Evolutionary conservation across 2,888 invertebrate genomes (phyloP).

Genomic region (Latrodectus elegans): DNA sequence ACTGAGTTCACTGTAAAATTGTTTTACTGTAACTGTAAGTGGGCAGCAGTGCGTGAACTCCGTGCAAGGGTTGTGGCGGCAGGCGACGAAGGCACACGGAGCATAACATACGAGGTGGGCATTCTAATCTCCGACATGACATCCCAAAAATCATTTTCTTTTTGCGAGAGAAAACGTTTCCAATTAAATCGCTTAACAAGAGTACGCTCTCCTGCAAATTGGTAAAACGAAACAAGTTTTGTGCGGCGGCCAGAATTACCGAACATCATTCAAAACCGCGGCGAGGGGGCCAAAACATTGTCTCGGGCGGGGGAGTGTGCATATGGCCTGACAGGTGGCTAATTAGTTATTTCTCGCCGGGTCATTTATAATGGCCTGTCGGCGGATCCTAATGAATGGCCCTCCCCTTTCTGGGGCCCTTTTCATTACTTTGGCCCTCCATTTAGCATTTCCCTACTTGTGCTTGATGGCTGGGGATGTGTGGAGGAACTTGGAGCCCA

Average conservation of each 20-base stretch:
- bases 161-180: conserved; percentile 59
- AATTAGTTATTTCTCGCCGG: conserved; percentile 69
- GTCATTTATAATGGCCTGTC: conserved; percentile 69
- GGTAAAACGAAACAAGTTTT: conserved; percentile 59
- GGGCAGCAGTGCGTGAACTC: no score
- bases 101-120: conserved; percentile 1
- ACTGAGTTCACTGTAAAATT: no score
- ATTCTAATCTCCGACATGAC: conserved; percentile 6
- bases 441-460: conserved; percentile 64
- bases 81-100: not conserved
- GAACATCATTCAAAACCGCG: conserved; percentile 50
- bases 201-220: conserved; percentile 66
- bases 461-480: conserved; percentile 32
- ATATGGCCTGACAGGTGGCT: conserved; percentile 66
- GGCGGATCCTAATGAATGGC: conserved; percentile 69
- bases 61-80: no score
- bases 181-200: conserved; percentile 68
- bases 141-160: conserved; percentile 52
- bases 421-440: conserved; percentile 69
- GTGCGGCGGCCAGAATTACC: conserved; percentile 34
- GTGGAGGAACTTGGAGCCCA: conserved; percentile 19
- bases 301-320: conserved; percentile 62
- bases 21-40: no score
- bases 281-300: conserved; percentile 57
- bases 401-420: conserved; percentile 68